Evolutionary conservation across 2,888 invertebrate genomes (phyloP), one percentile per base, ranked within the genome.

Genomic region (Dugesia japonica): DNA sequence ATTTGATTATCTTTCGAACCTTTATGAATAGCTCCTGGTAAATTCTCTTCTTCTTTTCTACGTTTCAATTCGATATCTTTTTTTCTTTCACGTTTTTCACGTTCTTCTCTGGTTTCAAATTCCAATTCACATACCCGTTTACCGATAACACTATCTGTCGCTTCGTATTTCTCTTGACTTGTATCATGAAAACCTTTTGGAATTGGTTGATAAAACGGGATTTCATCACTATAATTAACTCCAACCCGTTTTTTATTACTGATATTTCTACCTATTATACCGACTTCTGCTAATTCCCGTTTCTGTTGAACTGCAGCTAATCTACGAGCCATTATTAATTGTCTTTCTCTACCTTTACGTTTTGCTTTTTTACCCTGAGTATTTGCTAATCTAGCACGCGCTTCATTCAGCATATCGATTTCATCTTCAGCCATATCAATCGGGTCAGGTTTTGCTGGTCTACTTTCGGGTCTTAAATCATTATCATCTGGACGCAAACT

Each of bases 391-490:
- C 98, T 89, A 0, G 98, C 98, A 81, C 98, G 89, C 0, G 98
- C 98, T 86, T 99, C 98, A 0, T 95, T 95, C 79, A 99, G 86
- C 98, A 99, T 99, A 86, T 99, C 98, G 85, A 99, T 85, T 85
- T 98, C 93, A 88, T 98, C 97, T 89, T 98, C 97, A 86, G 98
- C 98, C 98, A 98, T 98, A 83, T 98, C 98, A 82, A 97, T 93
- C 0, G 97, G 97, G 86, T 98, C 98, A 0, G 98, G 98, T 74
- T 97, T 88, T 0, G 98, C 98, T 0, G 98, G 98, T 85, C 98
- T 99, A 0, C 97, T 98, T 86, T 99, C 98, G 13, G 98, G 98
- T 86, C 97, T 97, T 0, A 98, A 98, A 86, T 98, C 98, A 82
- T 98, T 98, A 0, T 97, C 97, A 83, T 94, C 94, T 71, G 99